phyloP scores from a whole-genome alignment of 2,888 invertebrate species.

The Xiphydria camelus region DNA sequence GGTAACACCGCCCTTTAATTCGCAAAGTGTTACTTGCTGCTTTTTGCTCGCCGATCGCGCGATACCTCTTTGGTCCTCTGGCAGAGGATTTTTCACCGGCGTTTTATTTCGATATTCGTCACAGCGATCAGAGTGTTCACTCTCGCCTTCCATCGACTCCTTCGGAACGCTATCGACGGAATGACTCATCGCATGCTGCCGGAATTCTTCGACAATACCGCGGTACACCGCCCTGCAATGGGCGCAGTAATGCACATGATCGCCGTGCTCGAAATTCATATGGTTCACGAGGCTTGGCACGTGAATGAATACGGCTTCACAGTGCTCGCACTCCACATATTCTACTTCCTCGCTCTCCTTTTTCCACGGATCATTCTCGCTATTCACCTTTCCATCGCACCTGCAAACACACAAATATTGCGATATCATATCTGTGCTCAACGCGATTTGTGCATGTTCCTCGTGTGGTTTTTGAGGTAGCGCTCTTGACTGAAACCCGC shows the following conservation, averaged over 20 bases:
- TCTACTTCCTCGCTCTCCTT: conserved; percentile 19
- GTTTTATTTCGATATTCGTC: background rate
- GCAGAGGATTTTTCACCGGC: background rate
- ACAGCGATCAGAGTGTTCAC: too few species aligned
- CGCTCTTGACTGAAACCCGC: conserved; percentile 58
- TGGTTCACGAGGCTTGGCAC: conserved; percentile 25
- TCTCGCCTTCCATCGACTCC: background rate
- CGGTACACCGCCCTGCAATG: conserved; percentile 25
- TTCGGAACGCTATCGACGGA: background rate
- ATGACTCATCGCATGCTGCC: conserved; percentile 24
- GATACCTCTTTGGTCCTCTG: too few species aligned
- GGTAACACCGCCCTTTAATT: conserved; percentile 33
- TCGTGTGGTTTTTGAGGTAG: conserved; percentile 59
- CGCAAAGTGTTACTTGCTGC: conserved; percentile 27
- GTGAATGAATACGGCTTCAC: conserved; percentile 21
- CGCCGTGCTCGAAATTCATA: conserved; percentile 25
- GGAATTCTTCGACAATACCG: conserved; percentile 21
- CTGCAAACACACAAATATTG: conserved; percentile 31
- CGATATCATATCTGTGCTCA: conserved; percentile 8
- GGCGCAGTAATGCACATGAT: conserved; percentile 26
- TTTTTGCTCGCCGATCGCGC: conserved; percentile 4
- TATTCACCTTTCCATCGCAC: conserved; percentile 20
- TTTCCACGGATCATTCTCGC: conserved; percentile 12
- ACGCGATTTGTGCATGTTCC: conserved; percentile 24
- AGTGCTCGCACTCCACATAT: conserved; percentile 27